These are phyloP conservation scores for Metopolophium dirhodum DNA, from an alignment of 1,140 invertebrate species.

Conservation along the genomic window DNA sequence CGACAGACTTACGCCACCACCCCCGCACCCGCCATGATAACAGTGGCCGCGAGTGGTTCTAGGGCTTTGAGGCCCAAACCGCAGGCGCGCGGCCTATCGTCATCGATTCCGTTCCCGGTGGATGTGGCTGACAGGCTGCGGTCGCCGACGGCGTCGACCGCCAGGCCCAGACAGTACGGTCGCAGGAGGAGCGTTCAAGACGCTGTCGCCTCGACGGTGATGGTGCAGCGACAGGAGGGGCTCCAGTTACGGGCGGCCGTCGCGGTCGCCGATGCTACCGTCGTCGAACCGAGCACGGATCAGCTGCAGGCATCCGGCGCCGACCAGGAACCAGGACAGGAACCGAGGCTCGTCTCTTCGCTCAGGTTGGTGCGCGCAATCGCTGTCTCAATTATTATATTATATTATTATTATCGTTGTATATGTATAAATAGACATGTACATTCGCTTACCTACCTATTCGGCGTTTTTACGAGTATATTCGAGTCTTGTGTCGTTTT, in stretches of 20 bases:
- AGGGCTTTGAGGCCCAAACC: conserved; percentile 3
- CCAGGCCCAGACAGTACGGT: conserved; percentile 44
- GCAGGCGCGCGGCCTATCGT: neutral
- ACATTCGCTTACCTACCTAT: neutral
- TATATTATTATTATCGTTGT: neutral
- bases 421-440: neutral
- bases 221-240: neutral
- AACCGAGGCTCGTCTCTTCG: neutral
- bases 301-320: neutral
- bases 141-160: neutral
- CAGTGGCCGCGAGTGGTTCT: conserved; percentile 32
- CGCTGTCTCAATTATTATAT: neutral
- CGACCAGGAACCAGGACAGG: neutral
- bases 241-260: neutral
- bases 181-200: conserved; percentile 4
- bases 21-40: neutral
- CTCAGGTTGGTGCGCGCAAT: conserved; percentile 8
- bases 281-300: neutral
- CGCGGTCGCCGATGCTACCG: too few species aligned
- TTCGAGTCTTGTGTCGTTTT: neutral
- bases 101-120: neutral
- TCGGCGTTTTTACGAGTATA: neutral
- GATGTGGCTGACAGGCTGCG: conserved; percentile 17
- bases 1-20: neutral
- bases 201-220: neutral